Evolutionary conservation across 2,888 invertebrate species (phyloP).

Genomic region (Mycalesis mineus): DNA sequence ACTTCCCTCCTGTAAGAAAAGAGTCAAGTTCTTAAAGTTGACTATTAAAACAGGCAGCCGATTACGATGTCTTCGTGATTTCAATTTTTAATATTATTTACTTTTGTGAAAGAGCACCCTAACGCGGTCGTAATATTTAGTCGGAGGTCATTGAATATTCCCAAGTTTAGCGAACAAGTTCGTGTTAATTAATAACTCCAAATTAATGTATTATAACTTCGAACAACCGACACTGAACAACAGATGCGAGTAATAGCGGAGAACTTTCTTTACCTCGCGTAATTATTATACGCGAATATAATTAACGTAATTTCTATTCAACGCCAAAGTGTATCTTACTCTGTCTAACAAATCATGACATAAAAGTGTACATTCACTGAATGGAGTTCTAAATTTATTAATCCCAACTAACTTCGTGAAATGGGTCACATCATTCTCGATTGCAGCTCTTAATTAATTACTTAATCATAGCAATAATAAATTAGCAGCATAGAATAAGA

Average conservation of each 20-base stretch:
- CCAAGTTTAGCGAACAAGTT: constrained; percentile 1
- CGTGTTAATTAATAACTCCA: constrained; percentile 11
- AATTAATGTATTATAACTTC: constrained; percentile 13
- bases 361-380: neutral
- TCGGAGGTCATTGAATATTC: constrained; percentile 8
- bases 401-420: neutral
- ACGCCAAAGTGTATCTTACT: neutral
- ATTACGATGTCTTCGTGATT: no score
- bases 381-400: neutral
- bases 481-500: neutral
- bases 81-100: no score
- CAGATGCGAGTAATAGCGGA: neutral
- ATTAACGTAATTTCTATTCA: neutral
- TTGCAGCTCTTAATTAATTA: neutral
- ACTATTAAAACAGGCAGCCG: no score
- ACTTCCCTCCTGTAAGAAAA: no score
- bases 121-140: neutral
- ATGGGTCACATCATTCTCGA: neutral
- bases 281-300: neutral
- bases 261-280: neutral
- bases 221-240: constrained; percentile 1
- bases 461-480: neutral
- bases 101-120: neutral
- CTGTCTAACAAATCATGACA: neutral
- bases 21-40: no score